These are phyloP conservation scores for Cygnus buccinator DNA, from an alignment of 2,113 vertebrate genomes.

Conservation along the genomic window DNA sequence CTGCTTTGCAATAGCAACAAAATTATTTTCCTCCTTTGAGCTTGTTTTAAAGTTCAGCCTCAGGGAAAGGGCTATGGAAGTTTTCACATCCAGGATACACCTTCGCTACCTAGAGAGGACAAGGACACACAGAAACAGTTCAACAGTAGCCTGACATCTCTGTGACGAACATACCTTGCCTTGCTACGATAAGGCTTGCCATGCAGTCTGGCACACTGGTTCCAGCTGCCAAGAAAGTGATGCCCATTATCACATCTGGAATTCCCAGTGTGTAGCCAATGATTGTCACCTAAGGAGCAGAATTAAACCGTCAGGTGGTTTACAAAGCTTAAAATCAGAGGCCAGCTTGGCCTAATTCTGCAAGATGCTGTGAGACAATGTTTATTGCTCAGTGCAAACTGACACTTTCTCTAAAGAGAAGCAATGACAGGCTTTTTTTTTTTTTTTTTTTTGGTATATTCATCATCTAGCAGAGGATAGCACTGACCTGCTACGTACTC, in stretches of 20 bases:
- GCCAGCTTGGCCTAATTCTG: neutral
- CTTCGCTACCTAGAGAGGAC: neutral
- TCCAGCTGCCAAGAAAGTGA: constrained; percentile 96
- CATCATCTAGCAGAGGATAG: neutral
- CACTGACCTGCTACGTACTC: neutral
- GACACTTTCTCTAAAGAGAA: neutral
- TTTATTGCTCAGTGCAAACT: neutral
- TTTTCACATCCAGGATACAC: neutral
- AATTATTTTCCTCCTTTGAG: neutral
- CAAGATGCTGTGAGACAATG: neutral
- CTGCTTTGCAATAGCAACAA: neutral
- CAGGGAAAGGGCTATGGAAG: neutral
- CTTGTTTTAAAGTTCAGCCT: neutral
- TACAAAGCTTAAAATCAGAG: neutral
- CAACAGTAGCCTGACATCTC: constrained; percentile 28
- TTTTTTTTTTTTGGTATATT: neutral
- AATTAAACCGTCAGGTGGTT: constrained; percentile 1
- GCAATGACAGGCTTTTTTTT: neutral
- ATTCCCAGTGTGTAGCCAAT: constrained; percentile 97
- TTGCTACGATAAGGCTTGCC: constrained; percentile 96
- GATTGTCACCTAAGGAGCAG: constrained; percentile 86
- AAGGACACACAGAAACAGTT: neutral
- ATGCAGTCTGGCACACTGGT: constrained; percentile 98
- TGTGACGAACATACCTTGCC: constrained; percentile 86
- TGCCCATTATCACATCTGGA: constrained; percentile 98